These are phyloP conservation scores for Morinoia aosen DNA, from an alignment of 2,888 invertebrate genomes.

Conservation along the genomic window DNA sequence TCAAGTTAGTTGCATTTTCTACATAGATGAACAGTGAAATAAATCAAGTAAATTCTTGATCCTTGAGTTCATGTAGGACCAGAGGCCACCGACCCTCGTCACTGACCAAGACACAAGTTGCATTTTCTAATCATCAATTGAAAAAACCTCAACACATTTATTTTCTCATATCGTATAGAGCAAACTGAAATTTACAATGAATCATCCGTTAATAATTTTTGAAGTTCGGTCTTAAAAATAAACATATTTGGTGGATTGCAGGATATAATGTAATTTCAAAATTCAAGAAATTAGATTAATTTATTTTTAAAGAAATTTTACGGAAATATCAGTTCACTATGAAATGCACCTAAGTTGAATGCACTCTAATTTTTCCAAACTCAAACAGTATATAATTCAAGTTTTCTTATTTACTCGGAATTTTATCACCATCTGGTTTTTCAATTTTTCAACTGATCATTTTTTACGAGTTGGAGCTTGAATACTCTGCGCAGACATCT, in stretches of 20 bases:
- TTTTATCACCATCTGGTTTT: background rate
- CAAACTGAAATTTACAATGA: no score
- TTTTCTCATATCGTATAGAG: background rate
- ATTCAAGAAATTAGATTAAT: no score
- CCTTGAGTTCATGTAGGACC: conserved; percentile 10
- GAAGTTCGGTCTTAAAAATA: no score
- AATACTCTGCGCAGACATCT: background rate
- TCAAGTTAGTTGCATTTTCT: no score
- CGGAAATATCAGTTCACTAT: background rate
- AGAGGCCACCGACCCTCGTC: background rate
- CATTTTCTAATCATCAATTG: background rate
- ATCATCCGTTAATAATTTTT: no score
- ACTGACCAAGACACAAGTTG: conserved; percentile 36
- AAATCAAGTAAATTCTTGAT: background rate
- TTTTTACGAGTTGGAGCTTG: background rate
- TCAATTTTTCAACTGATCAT: background rate
- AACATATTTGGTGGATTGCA: no score
- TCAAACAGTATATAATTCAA: background rate
- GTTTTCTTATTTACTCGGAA: background rate
- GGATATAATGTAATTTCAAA: no score
- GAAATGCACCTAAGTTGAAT: background rate
- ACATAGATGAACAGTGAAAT: no score
- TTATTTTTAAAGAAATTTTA: background rate
- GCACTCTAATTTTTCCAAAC: background rate
- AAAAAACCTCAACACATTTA: background rate